Percentiles rank a stretch among this genome's conserved stretches.
phyloP scores from a whole-genome alignment of 2,797 vertebrate species.

The Malacoctenus gilli region DNA sequence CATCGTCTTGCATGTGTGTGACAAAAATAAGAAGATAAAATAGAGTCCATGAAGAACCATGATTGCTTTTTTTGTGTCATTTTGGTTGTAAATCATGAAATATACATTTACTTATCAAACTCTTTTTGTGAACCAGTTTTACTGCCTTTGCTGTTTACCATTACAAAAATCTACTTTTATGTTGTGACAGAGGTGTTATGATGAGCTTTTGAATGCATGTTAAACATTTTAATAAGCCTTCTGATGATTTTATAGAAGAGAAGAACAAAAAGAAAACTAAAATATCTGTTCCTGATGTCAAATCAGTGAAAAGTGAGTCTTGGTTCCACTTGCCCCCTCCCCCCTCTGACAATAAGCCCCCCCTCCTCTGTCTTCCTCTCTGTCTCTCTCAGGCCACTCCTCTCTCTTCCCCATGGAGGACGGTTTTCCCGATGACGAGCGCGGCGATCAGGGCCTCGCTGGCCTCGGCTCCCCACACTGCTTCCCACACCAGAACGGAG shows the following conservation, averaged over 20 bases:
- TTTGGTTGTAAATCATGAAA: constrained; percentile 1
- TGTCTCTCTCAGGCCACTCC: constrained; percentile 87
- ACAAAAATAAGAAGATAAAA: constrained; percentile 8
- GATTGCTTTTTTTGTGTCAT: too few relatives aligned
- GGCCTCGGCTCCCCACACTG: constrained; percentile 96
- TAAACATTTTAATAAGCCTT: too few relatives aligned
- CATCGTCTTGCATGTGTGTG: constrained; percentile 1
- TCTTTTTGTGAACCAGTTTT: too few relatives aligned
- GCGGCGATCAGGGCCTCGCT: constrained; percentile 91
- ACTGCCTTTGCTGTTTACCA: too few relatives aligned
- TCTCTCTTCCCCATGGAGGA: constrained; percentile 99
- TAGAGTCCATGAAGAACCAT: too few relatives aligned
- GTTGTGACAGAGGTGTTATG: too few relatives aligned
- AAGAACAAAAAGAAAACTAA: too few relatives aligned
- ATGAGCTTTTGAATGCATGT: too few relatives aligned
- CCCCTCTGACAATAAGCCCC: constrained; percentile 2
- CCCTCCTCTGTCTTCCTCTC: not conserved
- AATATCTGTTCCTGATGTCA: too few relatives aligned
- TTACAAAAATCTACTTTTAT: too few relatives aligned
- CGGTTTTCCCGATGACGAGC: constrained; percentile 95
- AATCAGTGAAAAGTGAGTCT: too few relatives aligned
- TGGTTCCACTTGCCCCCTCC: not conserved
- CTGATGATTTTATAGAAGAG: too few relatives aligned
- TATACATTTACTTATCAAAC: not conserved
- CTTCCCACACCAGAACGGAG: constrained; percentile 98